These are phyloP conservation scores for Brachionus asplanchnoidis DNA, from an alignment of 1,140 invertebrate genomes.

Conservation along the genomic window DNA sequence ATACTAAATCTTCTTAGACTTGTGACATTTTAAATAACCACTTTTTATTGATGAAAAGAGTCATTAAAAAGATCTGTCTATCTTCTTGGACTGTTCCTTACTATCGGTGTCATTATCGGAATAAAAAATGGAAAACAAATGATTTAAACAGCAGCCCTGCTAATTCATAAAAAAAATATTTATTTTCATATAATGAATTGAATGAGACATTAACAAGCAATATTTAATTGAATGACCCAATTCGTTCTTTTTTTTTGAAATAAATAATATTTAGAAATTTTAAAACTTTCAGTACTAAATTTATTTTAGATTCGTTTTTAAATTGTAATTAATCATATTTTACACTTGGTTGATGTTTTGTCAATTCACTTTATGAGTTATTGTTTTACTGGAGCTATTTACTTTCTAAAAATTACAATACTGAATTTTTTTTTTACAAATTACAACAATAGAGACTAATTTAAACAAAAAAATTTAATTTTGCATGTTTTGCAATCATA, in stretches of 20 bases:
- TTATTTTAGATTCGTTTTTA: not conserved
- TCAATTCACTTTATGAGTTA: not conserved
- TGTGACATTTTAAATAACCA: too few species aligned
- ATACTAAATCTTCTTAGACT: too few species aligned
- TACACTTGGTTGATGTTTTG: conserved; percentile 1
- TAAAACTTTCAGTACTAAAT: not conserved
- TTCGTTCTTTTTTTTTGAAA: not conserved
- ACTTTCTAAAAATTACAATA: not conserved
- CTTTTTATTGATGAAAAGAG: too few species aligned
- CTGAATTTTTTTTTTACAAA: not conserved
- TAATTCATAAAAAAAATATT: too few species aligned
- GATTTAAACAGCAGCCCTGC: too few species aligned
- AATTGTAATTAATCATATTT: conserved; percentile 1
- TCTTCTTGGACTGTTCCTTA: too few species aligned
- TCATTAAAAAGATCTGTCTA: too few species aligned
- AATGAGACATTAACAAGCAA: too few species aligned
- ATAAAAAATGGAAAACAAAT: too few species aligned
- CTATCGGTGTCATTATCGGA: too few species aligned
- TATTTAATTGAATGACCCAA: not conserved
- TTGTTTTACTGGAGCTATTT: conserved; percentile 1
- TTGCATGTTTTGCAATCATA: not conserved
- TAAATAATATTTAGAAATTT: not conserved
- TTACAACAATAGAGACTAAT: not conserved
- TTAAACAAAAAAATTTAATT: not conserved
- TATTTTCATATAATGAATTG: too few species aligned